These are phyloP conservation scores for Tragelaphus strepsiceros DNA, from an alignment of 2,113 vertebrate species.

Conservation along the genomic window DNA sequence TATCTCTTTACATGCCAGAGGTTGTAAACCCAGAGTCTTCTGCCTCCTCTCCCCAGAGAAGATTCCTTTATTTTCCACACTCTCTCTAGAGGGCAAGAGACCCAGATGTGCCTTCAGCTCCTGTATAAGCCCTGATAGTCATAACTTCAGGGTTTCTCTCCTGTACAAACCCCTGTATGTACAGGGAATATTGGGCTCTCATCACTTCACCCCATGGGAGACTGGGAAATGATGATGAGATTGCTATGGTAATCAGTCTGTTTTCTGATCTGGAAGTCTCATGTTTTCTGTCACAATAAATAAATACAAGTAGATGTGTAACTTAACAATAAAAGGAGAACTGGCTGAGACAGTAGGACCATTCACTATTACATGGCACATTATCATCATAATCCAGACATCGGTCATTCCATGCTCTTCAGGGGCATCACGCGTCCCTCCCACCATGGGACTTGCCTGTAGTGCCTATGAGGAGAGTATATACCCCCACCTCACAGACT, in stretches of 20 bases:
- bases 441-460: background rate
- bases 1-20: background rate
- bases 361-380: background rate
- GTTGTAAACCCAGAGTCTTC: background rate
- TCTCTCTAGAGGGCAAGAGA: background rate
- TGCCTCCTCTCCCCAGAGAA: background rate
- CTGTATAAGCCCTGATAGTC: background rate
- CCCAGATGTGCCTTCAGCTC: background rate
- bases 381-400: background rate
- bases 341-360: background rate
- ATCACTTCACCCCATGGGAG: background rate
- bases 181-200: background rate
- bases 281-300: background rate
- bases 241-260: background rate
- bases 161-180: background rate
- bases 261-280: background rate
- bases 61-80: background rate
- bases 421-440: fast-evolving
- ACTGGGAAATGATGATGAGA: background rate
- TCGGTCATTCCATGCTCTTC: too few relatives aligned
- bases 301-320: background rate
- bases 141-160: background rate
- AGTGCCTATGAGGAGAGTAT: background rate
- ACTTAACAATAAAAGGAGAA: background rate
- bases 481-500: background rate